Evolutionary conservation across 1,140 invertebrate genomes (phyloP), one percentile per base, ranked within the genome.

Genomic region (Calosoma granatense): DNA sequence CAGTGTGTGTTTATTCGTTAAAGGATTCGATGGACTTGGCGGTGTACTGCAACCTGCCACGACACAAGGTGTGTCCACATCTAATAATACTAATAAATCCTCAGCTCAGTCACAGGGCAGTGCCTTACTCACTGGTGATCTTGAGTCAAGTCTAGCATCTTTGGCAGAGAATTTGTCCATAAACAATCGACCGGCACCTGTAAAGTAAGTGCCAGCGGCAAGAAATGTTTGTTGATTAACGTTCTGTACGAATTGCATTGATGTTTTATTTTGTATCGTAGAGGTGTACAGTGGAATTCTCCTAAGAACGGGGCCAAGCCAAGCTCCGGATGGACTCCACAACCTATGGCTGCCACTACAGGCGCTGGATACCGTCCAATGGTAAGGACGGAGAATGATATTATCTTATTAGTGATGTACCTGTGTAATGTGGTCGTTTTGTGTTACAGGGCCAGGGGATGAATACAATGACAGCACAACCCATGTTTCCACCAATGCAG

Each of bases 161-260:
- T 75, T 97, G 59, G 92, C 91, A 58, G 88, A 93, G 74, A 96
- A 95, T 77, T 81, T 96, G 56, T 85, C 88, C 67, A 94, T 96
- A 60, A 92, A 93, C 71, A 92, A 81, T 62, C 80, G 80, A n/a
- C 77, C 83, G 59, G 76, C 77, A 58, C 77, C 78, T 65, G 78
- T 81, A 61, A 85, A 88, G 86, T 88, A 77, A 79, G 83, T 80
- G n/a, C n/a, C n/a, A n/a, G n/a, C n/a, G n/a, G n/a, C n/a, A n/a
- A n/a, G n/a, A 65, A 56, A 58, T 41, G 11, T 55, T 55, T 26
- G 9, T 54, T 36, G 26, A 36, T 54, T 53, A 15, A 52, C 39
- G 22, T 52, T 55, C 15, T 17, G 17, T 20, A 53, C 20, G 52
- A 39, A 41, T n/a, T n/a, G n/a, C n/a, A n/a, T n/a, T n/a, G n/a